Conservation (phyloP, 2,888 invertebrate species). For the Amiota mariae region DNA sequence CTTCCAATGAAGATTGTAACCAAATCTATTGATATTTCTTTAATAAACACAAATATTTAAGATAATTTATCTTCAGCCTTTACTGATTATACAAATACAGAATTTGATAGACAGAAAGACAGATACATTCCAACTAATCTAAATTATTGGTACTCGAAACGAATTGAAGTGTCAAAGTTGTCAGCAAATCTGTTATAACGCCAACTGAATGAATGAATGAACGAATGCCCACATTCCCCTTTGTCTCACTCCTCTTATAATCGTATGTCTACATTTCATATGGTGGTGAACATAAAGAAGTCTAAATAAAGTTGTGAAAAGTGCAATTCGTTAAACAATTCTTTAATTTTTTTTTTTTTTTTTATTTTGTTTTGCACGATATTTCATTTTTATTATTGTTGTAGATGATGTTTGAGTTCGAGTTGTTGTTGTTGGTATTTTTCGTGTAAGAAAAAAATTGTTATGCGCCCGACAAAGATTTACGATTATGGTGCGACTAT, state of each 20-base stretch:
- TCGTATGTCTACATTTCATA: background rate
- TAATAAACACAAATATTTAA: too few species aligned
- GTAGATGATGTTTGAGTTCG: background rate
- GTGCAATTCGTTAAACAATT: slow-evolving; percentile 37
- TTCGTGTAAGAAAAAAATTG: slow-evolving; percentile 29
- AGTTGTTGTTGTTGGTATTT: background rate
- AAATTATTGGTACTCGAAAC: background rate
- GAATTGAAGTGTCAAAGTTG: slow-evolving; percentile 31
- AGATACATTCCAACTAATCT: background rate
- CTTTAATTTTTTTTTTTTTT: background rate
- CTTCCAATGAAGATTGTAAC: too few species aligned
- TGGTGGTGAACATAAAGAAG: slow-evolving; percentile 19
- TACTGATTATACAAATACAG: too few species aligned
- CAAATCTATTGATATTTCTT: too few species aligned
- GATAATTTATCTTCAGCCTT: too few species aligned
- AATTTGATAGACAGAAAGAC: slow-evolving; percentile 7
- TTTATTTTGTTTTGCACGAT: slow-evolving; percentile 10
- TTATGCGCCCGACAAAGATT: slow-evolving; percentile 66
- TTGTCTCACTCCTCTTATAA: background rate
- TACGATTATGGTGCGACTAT: slow-evolving; percentile 71
- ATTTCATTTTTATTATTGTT: slow-evolving; percentile 30
- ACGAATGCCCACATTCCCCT: background rate
- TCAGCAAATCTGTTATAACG: slow-evolving; percentile 8
- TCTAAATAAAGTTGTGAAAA: slow-evolving; percentile 66
- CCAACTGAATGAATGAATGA: background rate